Evolutionary conservation across 2,888 invertebrate genomes (phyloP).

Genomic region (Drosophila anomelani): DNA sequence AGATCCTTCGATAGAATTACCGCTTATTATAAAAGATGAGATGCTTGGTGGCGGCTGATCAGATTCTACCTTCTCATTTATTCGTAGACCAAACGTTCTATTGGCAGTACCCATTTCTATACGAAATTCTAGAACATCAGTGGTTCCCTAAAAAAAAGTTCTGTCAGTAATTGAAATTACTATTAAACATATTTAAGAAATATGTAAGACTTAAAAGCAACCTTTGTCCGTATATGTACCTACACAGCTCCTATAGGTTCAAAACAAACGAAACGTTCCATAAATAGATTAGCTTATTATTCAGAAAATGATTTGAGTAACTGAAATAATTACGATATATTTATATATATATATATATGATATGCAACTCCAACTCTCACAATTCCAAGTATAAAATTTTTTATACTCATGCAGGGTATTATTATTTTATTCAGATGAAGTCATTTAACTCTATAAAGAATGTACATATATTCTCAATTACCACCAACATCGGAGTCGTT

Average conservation of each 20-base stretch:
- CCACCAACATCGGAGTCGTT: too few relatives aligned
- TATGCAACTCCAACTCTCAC: too few relatives aligned
- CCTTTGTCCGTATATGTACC: background rate
- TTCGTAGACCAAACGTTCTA: background rate
- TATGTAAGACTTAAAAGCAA: background rate
- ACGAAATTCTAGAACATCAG: background rate
- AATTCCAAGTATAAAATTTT: too few relatives aligned
- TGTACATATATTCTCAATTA: too few relatives aligned
- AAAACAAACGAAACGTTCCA: too few relatives aligned
- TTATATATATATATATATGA: too few relatives aligned
- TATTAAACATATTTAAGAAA: background rate
- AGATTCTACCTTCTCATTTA: background rate
- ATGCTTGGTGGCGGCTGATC: background rate
- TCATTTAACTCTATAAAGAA: too few relatives aligned
- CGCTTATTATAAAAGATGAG: background rate
- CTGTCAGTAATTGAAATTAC: background rate
- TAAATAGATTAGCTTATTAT: too few relatives aligned
- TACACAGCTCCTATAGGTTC: background rate
- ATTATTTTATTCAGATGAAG: too few relatives aligned
- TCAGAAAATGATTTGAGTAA: too few relatives aligned
- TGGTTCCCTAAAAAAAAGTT: background rate
- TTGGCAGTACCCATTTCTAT: background rate
- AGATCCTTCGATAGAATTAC: background rate
- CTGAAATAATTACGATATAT: too few relatives aligned
- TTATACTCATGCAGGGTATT: too few relatives aligned